These are phyloP conservation scores for Propithecus deckenii DNA, from an alignment of 2,797 vertebrate genomes.

Conservation along the genomic window DNA sequence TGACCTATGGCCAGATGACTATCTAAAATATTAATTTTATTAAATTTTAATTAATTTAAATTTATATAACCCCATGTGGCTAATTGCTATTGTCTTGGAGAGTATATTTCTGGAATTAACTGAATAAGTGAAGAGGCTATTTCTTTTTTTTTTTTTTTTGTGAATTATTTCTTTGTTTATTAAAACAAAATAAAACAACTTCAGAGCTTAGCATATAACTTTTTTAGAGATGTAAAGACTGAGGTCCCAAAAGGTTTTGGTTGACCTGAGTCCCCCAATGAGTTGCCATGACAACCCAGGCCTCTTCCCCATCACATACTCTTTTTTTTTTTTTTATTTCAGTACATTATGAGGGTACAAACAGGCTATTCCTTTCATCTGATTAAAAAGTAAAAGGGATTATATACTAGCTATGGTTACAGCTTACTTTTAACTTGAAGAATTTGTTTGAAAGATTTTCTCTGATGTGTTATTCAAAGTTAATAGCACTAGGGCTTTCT, in stretches of 20 bases:
- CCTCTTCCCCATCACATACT: too few relatives aligned
- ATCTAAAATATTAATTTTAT: not conserved
- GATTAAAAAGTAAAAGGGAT: not conserved
- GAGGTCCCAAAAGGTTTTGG: too few relatives aligned
- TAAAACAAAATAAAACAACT: too few relatives aligned
- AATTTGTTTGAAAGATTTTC: slow-evolving; percentile 36
- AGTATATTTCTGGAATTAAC: not conserved
- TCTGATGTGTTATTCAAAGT: slow-evolving; percentile 1
- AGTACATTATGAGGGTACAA: too few relatives aligned
- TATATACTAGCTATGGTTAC: not conserved
- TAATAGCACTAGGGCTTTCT: not conserved
- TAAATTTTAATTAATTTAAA: slow-evolving; percentile 23
- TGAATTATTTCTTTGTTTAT: too few relatives aligned
- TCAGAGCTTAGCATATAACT: too few relatives aligned
- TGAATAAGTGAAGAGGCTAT: not conserved
- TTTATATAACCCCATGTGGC: not conserved
- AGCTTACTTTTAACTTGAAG: slow-evolving; percentile 10
- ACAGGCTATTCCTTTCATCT: not conserved
- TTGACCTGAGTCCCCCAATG: too few relatives aligned
- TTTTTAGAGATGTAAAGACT: too few relatives aligned
- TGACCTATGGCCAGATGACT: not conserved
- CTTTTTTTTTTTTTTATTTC: too few relatives aligned
- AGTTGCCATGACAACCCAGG: too few relatives aligned
- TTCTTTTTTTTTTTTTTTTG: not conserved
- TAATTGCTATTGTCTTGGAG: not conserved